Conservation (phyloP, 2,113 vertebrate species). For the Macaca nemestrina region DNA sequence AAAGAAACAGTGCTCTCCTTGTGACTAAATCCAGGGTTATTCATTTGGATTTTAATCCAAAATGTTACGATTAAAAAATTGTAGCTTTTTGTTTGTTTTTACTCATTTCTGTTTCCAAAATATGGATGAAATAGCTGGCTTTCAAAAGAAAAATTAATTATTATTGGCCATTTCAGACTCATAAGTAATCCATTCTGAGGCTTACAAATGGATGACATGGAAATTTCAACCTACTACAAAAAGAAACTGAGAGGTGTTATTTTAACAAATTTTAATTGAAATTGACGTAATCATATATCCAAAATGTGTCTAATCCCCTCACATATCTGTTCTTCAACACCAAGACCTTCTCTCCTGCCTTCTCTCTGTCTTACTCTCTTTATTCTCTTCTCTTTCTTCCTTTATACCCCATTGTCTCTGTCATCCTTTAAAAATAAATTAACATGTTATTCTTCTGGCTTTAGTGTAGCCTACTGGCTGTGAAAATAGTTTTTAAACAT, state of each 20-base stretch:
- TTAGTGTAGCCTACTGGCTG: background rate
- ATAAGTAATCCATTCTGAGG: slow-evolving; percentile 63
- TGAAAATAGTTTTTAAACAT: slow-evolving; percentile 11
- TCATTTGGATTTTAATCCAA: background rate
- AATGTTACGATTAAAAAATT: slow-evolving; percentile 30
- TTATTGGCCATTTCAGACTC: slow-evolving; percentile 69
- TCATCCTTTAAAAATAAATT: background rate
- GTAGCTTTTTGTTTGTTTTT: background rate
- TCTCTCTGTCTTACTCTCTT: background rate
- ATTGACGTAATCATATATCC: slow-evolving; percentile 50
- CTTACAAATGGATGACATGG: slow-evolving; percentile 63
- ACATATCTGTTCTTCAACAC: background rate
- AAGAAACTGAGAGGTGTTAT: slow-evolving; percentile 43
- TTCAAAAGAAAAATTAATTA: slow-evolving; percentile 75
- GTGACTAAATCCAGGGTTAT: background rate
- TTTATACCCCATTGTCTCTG: background rate
- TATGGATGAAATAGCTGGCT: background rate
- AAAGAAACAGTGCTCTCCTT: background rate
- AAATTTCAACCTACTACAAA: slow-evolving; percentile 64
- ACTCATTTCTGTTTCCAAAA: background rate
- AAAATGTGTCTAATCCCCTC: slow-evolving; percentile 46
- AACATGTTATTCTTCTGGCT: background rate
- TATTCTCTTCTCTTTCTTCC: background rate
- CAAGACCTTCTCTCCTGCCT: background rate
- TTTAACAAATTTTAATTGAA: slow-evolving; percentile 70